Evolutionary conservation across 2,797 vertebrate species (phyloP), one percentile per base, ranked within the genome.

Genomic region (Sciaenops ocellatus): DNA sequence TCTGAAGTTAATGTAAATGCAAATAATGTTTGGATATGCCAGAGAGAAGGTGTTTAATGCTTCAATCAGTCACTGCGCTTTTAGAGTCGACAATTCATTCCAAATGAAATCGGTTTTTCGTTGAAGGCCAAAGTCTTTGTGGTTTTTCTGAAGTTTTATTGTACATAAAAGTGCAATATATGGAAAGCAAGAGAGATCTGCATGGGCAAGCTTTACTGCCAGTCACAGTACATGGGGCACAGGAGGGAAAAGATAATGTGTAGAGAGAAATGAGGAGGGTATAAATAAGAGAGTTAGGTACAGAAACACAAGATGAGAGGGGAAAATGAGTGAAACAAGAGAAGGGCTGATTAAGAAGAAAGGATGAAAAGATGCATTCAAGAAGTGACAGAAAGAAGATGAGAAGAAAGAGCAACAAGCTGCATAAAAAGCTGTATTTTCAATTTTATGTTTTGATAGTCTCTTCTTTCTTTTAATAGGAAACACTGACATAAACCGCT

Each of bases 101-200:
- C 15, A 41, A 59, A 18, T 15, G 12, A 61, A 34, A 61, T 57
- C 48, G 22, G 20, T 59, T 71, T 63, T 46, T 26, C 30, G n/a
- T 76, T 69, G 48, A 79, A 82, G 60, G 72, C 20, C 71, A 80
- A 56, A 44, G 47, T 56, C 34, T 38, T 38, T 38, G 6, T 50
- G 52, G 13, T 38, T 69, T 59, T 38, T 28, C 20, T 11, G 17
- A 59, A 34, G 56, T n/a, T 52, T 60, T n/a, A 50, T 65, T 38
- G 42, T 22, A 51, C 3, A 11, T 22, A 42, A 50, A 78, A 54
- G 51, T 71, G 5, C 5, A 68, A 38, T 52, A 63, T 41, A 28
- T 48, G 4, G 15, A 51, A 70, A 61, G 17, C 2, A 22, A 5
- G 9, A 41, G 30, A 34, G 13, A 59, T 78, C 50, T 66, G 38